Percentiles rank a stretch among this genome's conserved stretches.
These are phyloP conservation scores for Graphium colonna DNA, from an alignment of 2,888 invertebrate genomes.

Conservation along the genomic window DNA sequence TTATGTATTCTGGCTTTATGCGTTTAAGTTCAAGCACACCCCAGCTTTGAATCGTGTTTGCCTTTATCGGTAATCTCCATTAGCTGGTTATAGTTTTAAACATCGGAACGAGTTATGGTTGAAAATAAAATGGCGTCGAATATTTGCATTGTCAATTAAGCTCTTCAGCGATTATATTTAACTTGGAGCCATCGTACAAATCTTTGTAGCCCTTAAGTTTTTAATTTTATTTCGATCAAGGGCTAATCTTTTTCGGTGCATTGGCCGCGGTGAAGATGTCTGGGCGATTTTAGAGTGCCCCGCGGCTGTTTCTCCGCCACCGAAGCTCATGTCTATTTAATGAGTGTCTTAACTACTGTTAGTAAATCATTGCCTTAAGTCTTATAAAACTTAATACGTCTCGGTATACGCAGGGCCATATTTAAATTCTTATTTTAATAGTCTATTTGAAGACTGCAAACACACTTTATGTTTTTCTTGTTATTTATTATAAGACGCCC, in stretches of 20 bases:
- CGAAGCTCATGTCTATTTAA: slow-evolving; percentile 53
- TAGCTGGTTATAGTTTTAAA: slow-evolving; percentile 9
- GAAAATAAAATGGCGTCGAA: neutral
- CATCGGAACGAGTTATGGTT: neutral
- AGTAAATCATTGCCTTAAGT: slow-evolving; percentile 60
- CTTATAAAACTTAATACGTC: slow-evolving; percentile 35
- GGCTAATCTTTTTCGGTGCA: slow-evolving; percentile 12
- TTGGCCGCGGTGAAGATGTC: slow-evolving; percentile 51
- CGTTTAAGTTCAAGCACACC: slow-evolving; percentile 12
- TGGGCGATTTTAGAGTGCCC: slow-evolving; percentile 51
- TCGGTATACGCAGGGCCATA: neutral
- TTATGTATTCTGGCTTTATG: slow-evolving; percentile 54
- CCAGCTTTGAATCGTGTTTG: slow-evolving; percentile 10
- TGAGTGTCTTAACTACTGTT: slow-evolving; percentile 70
- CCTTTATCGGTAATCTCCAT: slow-evolving; percentile 18
- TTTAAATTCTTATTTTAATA: slow-evolving; percentile 6
- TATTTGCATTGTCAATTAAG: neutral
- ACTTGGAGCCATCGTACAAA: neutral
- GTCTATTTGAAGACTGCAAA: neutral
- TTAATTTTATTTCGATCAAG: slow-evolving; percentile 20
- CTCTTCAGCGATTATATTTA: neutral
- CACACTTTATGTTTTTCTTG: neutral
- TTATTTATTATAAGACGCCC: neutral
- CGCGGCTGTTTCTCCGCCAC: slow-evolving; percentile 25
- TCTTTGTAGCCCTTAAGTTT: neutral